A percentile compares a stretch with the other conserved stretches of the same genome.
phyloP scores from a whole-genome alignment of 2,113 vertebrate species.

The Tachycineta bicolor region DNA sequence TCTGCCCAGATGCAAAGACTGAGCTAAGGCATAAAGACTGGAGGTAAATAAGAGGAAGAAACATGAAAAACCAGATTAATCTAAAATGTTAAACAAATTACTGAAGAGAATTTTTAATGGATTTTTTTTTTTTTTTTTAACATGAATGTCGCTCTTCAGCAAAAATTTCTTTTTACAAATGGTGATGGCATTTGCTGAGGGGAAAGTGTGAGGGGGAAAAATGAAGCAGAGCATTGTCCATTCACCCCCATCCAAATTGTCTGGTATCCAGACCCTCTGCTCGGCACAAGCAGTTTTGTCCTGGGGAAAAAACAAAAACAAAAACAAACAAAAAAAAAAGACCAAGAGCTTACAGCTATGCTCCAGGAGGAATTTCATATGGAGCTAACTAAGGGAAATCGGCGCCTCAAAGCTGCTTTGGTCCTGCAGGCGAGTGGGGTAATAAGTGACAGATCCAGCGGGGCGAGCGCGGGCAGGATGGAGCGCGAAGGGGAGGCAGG shows the following conservation, averaged over 20 bases:
- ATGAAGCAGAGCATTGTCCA: not conserved
- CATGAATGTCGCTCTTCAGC: not conserved
- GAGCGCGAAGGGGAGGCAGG: conserved; percentile 66
- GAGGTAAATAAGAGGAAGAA: not conserved
- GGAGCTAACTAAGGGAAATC: conserved; percentile 26
- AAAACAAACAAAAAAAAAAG: rapidly evolving
- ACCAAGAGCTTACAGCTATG: not conserved
- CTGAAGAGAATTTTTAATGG: not conserved
- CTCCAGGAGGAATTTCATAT: conserved; percentile 30
- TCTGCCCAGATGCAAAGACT: not conserved
- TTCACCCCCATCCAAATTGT: not conserved
- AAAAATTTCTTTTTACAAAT: not conserved
- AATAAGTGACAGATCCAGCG: conserved; percentile 75
- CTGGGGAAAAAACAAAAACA: not conserved
- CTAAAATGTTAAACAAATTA: not conserved
- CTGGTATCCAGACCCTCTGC: not conserved
- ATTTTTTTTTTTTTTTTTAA: not conserved
- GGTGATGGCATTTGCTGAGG: not conserved
- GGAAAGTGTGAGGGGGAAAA: not conserved
- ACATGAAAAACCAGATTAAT: not conserved
- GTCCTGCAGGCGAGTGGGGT: conserved; percentile 56
- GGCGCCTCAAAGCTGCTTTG: conserved; percentile 3
- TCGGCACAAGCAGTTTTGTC: not conserved
- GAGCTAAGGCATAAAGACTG: not conserved
- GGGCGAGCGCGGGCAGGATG: conserved; percentile 15